Conservation (phyloP, 2,888 invertebrate species). For the Pycnomerus fuliginosus region DNA sequence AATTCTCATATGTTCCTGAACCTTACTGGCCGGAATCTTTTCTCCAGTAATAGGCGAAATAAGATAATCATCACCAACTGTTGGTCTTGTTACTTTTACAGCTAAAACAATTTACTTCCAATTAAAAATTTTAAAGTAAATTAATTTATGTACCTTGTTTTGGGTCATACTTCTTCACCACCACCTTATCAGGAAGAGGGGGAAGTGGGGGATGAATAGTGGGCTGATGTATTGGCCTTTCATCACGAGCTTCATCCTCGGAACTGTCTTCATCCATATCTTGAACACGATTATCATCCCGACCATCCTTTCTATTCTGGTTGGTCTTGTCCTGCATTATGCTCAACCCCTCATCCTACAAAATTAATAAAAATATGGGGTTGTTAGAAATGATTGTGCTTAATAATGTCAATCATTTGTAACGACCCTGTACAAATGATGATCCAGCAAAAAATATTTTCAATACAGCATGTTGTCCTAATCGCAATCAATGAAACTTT, state of each 20-base stretch:
- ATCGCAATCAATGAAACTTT: no score
- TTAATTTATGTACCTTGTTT: slow-evolving; percentile 62
- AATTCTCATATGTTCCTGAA: slow-evolving; percentile 97
- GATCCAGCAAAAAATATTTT: no score
- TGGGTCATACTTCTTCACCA: slow-evolving; percentile 97
- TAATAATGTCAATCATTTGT: no score
- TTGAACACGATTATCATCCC: slow-evolving; percentile 67
- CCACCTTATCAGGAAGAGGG: slow-evolving; percentile 87
- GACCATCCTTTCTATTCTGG: slow-evolving; percentile 52
- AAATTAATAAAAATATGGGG: no score
- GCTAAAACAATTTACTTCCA: slow-evolving; percentile 39
- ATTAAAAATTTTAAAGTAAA: neutral
- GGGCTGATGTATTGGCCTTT: slow-evolving; percentile 41
- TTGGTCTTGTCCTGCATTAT: slow-evolving; percentile 67
- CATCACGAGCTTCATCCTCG: slow-evolving; percentile 62
- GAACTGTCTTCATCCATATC: slow-evolving; percentile 92
- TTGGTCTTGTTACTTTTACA: slow-evolving; percentile 61
- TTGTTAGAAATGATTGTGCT: no score
- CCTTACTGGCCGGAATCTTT: slow-evolving; percentile 93
- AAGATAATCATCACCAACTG: slow-evolving; percentile 81
- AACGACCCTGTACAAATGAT: no score
- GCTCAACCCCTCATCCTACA: slow-evolving; percentile 57
- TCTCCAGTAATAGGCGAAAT: slow-evolving; percentile 99
- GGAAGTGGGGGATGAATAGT: slow-evolving; percentile 67
- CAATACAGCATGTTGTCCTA: no score